Evolutionary conservation across 2,888 invertebrate genomes (phyloP).

Genomic region (Sphaeridia pumilis): DNA sequence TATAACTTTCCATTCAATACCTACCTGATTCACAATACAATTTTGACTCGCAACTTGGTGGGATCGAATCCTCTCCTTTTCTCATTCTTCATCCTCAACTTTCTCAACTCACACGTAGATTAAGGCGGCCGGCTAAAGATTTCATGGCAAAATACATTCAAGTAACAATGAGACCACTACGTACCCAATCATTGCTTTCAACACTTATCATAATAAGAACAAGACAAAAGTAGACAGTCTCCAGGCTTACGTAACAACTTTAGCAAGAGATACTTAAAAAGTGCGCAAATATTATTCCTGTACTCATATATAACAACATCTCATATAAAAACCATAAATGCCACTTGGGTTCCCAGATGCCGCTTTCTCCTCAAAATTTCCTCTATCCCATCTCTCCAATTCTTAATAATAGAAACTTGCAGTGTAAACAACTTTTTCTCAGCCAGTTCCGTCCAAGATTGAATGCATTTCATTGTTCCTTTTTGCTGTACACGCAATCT

Average conservation of each 20-base stretch:
- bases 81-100: background rate
- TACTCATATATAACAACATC: no score
- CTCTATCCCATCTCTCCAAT: background rate
- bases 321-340: background rate
- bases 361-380: background rate
- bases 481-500: no score
- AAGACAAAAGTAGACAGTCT: no score
- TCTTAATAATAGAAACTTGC: no score
- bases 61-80: background rate
- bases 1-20: no score
- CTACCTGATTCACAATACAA: background rate
- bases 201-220: no score
- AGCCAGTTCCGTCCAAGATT: no score
- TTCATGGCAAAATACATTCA: slow-evolving; percentile 2
- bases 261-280: no score
- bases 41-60: background rate
- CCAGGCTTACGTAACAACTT: background rate
- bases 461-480: no score
- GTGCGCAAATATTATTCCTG: background rate
- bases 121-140: slow-evolving; percentile 3
- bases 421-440: no score
- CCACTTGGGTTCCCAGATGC: no score
- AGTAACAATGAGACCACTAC: slow-evolving; percentile 4
- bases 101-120: background rate
- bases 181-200: background rate